Conservation (phyloP, 2,797 vertebrate genomes). For the Muscicapa comitata region DNA sequence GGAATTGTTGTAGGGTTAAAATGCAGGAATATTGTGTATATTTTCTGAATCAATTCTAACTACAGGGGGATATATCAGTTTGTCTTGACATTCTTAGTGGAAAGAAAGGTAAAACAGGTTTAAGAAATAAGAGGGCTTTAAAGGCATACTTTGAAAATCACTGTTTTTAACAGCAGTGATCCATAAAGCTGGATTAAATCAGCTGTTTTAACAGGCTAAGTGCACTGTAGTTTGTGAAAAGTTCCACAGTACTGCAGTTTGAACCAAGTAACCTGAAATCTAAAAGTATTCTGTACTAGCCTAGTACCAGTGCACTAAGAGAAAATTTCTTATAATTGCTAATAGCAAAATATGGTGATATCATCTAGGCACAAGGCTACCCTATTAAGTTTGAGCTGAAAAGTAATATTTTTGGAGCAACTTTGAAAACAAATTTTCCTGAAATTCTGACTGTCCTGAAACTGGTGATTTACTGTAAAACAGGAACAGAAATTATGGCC, state of each 20-base stretch:
- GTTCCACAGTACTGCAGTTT: constrained; percentile 47
- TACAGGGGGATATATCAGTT: neutral
- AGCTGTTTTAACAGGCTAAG: constrained; percentile 46
- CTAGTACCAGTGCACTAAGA: neutral
- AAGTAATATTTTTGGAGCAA: neutral
- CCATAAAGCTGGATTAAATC: constrained; percentile 59
- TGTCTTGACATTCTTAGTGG: neutral
- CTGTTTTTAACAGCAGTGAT: constrained; percentile 48
- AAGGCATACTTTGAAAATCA: constrained; percentile 48
- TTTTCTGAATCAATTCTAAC: neutral
- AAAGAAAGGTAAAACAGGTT: neutral
- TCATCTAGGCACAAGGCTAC: neutral
- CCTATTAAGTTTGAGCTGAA: neutral
- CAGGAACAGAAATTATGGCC: neutral
- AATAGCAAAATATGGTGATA: neutral
- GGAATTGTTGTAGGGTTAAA: neutral
- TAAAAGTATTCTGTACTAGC: constrained; percentile 40
- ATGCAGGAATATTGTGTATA: neutral
- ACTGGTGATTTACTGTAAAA: neutral
- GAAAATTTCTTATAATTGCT: constrained; percentile 45
- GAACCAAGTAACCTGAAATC: constrained; percentile 61
- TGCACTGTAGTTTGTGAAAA: constrained; percentile 52
- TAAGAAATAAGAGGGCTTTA: constrained; percentile 31
- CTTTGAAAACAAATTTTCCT: neutral
- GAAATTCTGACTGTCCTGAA: neutral